Percentiles rank a stretch among this genome's conserved stretches.
These are phyloP conservation scores for Nematolebias whitei DNA, from an alignment of 2,113 vertebrate genomes.

Conservation along the genomic window DNA sequence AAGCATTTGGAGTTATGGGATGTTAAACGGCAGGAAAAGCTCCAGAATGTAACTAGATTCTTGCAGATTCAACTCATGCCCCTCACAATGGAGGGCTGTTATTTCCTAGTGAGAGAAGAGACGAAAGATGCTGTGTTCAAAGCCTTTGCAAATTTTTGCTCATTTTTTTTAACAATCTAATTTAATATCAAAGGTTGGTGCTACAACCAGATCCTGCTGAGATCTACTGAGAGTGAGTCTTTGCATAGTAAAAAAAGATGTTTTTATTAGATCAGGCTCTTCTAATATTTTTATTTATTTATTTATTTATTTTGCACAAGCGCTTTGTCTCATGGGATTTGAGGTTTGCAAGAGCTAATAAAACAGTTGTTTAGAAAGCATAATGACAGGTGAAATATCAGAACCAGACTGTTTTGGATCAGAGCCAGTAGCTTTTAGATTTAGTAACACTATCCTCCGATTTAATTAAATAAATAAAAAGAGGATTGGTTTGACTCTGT, in stretches of 20 bases:
- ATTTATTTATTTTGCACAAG: neutral
- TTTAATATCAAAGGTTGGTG: neutral
- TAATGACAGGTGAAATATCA: neutral
- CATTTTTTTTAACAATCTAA: too few species aligned
- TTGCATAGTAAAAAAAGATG: neutral
- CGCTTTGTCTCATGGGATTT: constrained; percentile 1
- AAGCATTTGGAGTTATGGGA: too few species aligned
- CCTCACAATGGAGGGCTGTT: too few species aligned
- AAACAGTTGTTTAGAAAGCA: neutral
- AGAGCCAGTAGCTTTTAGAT: constrained; percentile 1
- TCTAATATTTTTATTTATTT: neutral
- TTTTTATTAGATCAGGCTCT: neutral
- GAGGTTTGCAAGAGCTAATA: neutral
- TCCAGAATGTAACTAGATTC: too few species aligned
- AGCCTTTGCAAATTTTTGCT: too few species aligned
- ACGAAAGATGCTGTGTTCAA: too few species aligned
- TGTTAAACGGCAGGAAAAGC: too few species aligned
- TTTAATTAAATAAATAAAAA: neutral
- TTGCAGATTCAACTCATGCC: too few species aligned
- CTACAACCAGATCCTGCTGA: neutral
- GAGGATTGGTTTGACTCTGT: constrained; percentile 1
- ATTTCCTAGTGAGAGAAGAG: too few species aligned
- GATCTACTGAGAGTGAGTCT: neutral
- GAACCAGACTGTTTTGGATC: too few species aligned
- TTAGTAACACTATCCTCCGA: constrained; percentile 2